Conservation (phyloP, 1,140 invertebrate genomes). For the Anastrepha obliqua region DNA sequence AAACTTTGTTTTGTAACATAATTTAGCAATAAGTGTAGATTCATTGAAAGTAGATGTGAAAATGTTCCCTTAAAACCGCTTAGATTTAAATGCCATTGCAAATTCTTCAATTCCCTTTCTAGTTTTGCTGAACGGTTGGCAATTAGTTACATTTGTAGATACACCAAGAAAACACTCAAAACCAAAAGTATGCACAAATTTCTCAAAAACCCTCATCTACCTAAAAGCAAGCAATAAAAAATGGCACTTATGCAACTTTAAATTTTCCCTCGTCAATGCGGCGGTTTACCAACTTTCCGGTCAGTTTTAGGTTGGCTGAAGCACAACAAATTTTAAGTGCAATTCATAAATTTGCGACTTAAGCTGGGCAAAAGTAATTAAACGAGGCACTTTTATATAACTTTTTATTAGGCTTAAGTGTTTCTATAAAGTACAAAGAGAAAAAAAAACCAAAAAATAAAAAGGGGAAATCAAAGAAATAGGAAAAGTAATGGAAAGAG, state of each 20-base stretch:
- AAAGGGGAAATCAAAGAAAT: too few species aligned
- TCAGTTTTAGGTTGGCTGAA: not conserved
- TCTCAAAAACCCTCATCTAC: not conserved
- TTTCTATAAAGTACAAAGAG: too few species aligned
- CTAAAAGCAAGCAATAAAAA: not conserved
- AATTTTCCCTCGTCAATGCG: slow-evolving; percentile 22
- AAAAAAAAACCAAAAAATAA: too few species aligned
- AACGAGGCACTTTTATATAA: not conserved
- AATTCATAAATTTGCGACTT: slow-evolving; percentile 9
- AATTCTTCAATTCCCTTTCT: too few species aligned
- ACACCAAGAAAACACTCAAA: not conserved
- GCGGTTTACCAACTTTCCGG: slow-evolving; percentile 25
- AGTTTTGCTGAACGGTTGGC: not conserved
- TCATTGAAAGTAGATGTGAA: too few species aligned
- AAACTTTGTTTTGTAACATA: too few species aligned
- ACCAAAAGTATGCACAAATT: not conserved
- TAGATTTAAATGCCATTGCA: not conserved
- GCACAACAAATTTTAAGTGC: not conserved
- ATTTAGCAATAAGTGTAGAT: too few species aligned
- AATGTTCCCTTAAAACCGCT: not conserved
- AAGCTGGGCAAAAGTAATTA: not conserved
- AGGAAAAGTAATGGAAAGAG: too few species aligned
- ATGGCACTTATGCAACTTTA: slow-evolving; percentile 20
- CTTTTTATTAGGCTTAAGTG: too few species aligned
- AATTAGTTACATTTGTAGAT: not conserved